These are phyloP conservation scores for Sphenopsis melanotis DNA, from an alignment of 2,797 vertebrate genomes.

Conservation along the genomic window DNA sequence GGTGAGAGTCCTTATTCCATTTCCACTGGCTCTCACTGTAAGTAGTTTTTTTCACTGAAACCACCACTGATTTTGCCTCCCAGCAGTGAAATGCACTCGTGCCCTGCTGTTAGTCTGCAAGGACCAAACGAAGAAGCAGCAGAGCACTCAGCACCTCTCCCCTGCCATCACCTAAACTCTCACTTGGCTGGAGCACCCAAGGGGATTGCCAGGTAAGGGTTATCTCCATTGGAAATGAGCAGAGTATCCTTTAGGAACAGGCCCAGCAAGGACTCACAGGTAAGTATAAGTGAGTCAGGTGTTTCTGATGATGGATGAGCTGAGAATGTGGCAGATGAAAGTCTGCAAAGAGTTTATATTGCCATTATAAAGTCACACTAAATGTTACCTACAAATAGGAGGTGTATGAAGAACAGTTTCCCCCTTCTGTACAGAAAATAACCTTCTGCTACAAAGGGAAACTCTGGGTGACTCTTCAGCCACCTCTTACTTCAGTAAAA, in stretches of 20 bases:
- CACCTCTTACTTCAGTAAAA: not conserved
- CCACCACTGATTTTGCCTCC: not conserved
- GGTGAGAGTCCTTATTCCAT: not conserved
- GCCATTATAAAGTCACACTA: not conserved
- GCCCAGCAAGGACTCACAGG: not conserved
- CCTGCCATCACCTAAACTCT: not conserved
- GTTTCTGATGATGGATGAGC: not conserved
- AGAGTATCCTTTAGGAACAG: not conserved
- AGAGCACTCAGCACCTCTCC: not conserved
- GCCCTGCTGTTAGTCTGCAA: not conserved
- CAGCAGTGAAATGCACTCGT: not conserved
- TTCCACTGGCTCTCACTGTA: not conserved
- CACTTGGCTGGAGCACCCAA: not conserved
- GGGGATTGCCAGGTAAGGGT: not conserved
- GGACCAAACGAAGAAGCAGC: not conserved
- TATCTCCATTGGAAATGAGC: not conserved
- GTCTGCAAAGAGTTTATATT: not conserved
- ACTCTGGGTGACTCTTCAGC: not conserved
- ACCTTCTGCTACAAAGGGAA: rapidly evolving
- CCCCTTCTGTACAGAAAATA: not conserved
- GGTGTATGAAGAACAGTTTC: not conserved
- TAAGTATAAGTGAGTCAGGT: not conserved
- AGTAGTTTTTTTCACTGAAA: not conserved
- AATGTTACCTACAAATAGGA: not conserved
- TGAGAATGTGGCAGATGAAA: not conserved